Conservation (phyloP, 2,113 vertebrate species). For the Pipra filicauda region DNA sequence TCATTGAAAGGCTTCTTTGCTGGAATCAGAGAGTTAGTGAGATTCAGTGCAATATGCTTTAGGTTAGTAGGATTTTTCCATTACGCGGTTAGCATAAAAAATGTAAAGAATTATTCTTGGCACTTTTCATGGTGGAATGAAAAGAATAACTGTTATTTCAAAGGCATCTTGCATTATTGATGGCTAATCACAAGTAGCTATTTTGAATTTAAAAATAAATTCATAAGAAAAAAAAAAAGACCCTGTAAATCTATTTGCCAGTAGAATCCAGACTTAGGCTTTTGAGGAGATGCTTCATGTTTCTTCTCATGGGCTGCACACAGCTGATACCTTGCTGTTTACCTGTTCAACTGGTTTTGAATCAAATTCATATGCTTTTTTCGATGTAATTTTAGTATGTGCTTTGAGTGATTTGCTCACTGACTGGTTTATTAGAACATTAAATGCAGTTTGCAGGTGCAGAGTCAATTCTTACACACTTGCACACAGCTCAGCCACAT, state of each 20-base stretch:
- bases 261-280: not conserved
- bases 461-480: not conserved
- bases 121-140: not conserved
- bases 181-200: not conserved
- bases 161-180: not conserved
- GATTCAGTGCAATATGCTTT: not conserved
- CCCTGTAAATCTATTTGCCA: not conserved
- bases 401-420: not conserved
- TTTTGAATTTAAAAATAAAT: not conserved
- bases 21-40: not conserved
- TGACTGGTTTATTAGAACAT: not conserved
- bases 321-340: not conserved
- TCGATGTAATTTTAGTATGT: not conserved
- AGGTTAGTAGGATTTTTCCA: not conserved
- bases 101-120: not conserved
- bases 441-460: not conserved
- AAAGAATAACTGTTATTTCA: not conserved
- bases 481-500: not conserved
- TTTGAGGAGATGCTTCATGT: not conserved
- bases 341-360: not conserved
- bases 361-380: not conserved
- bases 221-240: not conserved
- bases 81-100: not conserved
- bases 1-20: constrained; percentile 8
- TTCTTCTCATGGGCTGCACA: not conserved